phyloP scores from a whole-genome alignment of 2,888 invertebrate genomes.

The Ganaspis brasiliensis region DNA sequence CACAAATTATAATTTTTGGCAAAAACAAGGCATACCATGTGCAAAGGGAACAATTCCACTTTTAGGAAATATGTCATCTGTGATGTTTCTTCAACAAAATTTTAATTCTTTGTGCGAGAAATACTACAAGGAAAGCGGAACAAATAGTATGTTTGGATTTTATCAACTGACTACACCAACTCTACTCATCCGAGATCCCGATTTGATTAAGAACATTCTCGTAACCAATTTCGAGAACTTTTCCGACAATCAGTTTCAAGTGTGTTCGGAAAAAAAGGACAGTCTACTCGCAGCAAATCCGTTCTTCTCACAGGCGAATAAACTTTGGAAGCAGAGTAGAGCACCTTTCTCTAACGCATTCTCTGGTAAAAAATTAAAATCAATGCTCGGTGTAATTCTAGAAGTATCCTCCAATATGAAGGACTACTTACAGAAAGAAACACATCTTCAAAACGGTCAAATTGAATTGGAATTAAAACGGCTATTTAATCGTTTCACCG shows the following conservation, averaged over 20 bases:
- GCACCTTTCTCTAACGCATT: constrained; percentile 58
- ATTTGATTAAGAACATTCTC: constrained; percentile 63
- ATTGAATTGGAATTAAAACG: constrained; percentile 65
- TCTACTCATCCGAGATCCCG: constrained; percentile 68
- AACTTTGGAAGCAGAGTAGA: constrained; percentile 63
- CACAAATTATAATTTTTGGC: constrained; percentile 55
- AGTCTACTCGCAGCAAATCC: constrained; percentile 69
- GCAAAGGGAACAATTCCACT: constrained; percentile 50
- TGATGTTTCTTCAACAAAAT: constrained; percentile 46
- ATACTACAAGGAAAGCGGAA: constrained; percentile 46
- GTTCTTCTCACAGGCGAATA: constrained; percentile 64
- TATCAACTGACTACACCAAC: constrained; percentile 57
- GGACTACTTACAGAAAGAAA: constrained; percentile 50
- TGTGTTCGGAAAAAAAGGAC: constrained; percentile 66
- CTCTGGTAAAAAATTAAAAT: constrained; percentile 62
- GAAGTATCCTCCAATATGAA: constrained; percentile 64
- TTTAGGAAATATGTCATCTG: constrained; percentile 52
- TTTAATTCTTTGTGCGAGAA: constrained; percentile 48
- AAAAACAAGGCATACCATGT: constrained; percentile 54
- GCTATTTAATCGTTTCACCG: constrained; percentile 64
- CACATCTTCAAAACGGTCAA: constrained; percentile 27
- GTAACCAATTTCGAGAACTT: constrained; percentile 30
- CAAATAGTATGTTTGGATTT: constrained; percentile 61
- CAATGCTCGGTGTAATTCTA: constrained; percentile 64
- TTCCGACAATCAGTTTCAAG: constrained; percentile 66